Evolutionary conservation across 2,797 vertebrate species (phyloP).

Genomic region (Rhodeus uyekii): DNA sequence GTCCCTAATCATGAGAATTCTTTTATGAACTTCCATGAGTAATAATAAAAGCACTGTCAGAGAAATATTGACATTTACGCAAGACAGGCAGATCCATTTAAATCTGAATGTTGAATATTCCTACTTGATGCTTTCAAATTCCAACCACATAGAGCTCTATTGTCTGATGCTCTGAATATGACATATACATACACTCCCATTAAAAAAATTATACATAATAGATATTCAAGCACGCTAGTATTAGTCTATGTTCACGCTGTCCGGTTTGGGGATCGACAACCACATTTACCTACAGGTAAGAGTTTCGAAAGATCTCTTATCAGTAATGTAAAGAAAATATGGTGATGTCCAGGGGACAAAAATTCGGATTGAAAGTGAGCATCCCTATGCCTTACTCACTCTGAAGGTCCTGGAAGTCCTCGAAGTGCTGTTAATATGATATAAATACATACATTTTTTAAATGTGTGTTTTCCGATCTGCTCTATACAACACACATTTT

Average conservation of each 20-base stretch:
- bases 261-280: too few relatives aligned
- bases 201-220: too few relatives aligned
- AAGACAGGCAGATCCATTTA: constrained; percentile 1
- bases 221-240: not conserved
- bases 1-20: constrained; percentile 20
- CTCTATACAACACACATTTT: too few relatives aligned
- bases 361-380: not conserved
- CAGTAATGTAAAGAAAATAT: not conserved
- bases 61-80: not conserved
- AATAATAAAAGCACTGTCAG: constrained; percentile 1
- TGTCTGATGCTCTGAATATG: not conserved
- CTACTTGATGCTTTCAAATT: not conserved
- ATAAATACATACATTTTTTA: too few relatives aligned
- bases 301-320: too few relatives aligned
- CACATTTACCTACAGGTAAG: too few relatives aligned
- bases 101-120: not conserved
- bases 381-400: not conserved
- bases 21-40: constrained; percentile 5
- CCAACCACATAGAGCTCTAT: not conserved
- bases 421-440: too few relatives aligned
- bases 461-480: too few relatives aligned
- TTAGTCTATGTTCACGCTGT: not conserved
- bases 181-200: not conserved
- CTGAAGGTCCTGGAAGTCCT: too few relatives aligned
- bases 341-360: not conserved